A percentile compares a stretch with the other conserved stretches of the same genome.
Conservation (phyloP, 2,888 invertebrate species). For the Macaria notata region DNA sequence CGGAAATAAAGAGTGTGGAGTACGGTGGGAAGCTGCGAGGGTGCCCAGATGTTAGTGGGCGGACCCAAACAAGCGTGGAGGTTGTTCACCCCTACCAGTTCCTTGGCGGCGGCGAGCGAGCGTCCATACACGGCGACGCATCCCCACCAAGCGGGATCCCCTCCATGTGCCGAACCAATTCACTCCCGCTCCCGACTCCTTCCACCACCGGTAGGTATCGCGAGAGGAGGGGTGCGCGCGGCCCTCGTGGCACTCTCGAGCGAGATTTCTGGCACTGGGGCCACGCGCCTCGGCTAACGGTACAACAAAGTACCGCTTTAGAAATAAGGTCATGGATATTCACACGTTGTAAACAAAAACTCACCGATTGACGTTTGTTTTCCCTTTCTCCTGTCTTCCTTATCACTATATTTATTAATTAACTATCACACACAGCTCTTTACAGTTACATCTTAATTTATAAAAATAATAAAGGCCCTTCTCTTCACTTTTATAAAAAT, state of each 20-base stretch:
- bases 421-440: constrained; percentile 26
- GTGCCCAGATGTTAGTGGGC: constrained; percentile 52
- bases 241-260: constrained; percentile 65
- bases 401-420: constrained; percentile 12
- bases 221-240: constrained; percentile 77
- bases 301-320: constrained; percentile 72
- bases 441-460: constrained; percentile 32
- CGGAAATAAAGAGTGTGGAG: constrained; percentile 40
- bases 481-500: constrained; percentile 57
- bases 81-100: constrained; percentile 80
- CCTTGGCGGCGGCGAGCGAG: constrained; percentile 66
- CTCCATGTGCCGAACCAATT: constrained; percentile 78
- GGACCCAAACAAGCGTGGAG: constrained; percentile 60
- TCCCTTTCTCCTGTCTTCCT: constrained; percentile 22
- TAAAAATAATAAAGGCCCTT: constrained; percentile 43
- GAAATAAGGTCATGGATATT: constrained; percentile 78
- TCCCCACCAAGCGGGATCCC: constrained; percentile 82
- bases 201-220: constrained; percentile 72
- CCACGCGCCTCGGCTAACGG: constrained; percentile 77
- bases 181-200: constrained; percentile 80
- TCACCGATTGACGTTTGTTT: constrained; percentile 51
- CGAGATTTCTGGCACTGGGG: constrained; percentile 49
- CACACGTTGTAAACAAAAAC: constrained; percentile 58
- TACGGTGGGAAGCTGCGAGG: constrained; percentile 39
- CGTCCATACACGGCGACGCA: constrained; percentile 53